phyloP scores from a whole-genome alignment of 2,888 invertebrate genomes.

The Argyresthia albistria region DNA sequence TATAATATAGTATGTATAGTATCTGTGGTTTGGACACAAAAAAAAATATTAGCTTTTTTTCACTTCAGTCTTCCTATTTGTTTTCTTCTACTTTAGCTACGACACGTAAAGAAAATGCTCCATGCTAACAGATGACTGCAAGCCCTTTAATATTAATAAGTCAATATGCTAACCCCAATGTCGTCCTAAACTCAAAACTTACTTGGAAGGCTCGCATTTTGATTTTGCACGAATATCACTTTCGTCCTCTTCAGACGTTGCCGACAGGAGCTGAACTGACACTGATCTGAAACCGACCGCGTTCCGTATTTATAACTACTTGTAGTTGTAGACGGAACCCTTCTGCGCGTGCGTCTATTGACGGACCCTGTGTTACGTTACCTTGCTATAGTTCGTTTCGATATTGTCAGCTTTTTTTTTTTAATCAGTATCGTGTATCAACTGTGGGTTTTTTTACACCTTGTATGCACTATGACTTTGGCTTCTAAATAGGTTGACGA shows the following conservation, averaged over 20 bases:
- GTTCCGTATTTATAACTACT: conserved; percentile 52
- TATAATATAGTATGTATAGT: too few species aligned
- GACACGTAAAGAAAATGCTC: too few species aligned
- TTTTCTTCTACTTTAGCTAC: too few species aligned
- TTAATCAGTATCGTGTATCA: too few species aligned
- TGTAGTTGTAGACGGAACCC: too few species aligned
- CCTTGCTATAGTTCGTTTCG: not conserved
- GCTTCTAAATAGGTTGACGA: too few species aligned
- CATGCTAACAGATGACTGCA: too few species aligned
- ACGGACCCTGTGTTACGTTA: not conserved
- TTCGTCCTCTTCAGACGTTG: conserved; percentile 60
- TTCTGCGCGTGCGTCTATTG: not conserved
- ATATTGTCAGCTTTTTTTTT: not conserved
- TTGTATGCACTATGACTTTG: too few species aligned
- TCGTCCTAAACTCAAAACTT: conserved; percentile 27
- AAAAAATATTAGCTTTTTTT: too few species aligned
- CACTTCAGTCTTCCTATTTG: too few species aligned
- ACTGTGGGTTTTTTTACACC: too few species aligned
- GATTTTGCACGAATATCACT: conserved; percentile 35
- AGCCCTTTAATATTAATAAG: not conserved
- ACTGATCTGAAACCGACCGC: conserved; percentile 29
- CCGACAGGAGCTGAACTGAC: conserved; percentile 66
- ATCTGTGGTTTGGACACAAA: too few species aligned
- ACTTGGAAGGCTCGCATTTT: conserved; percentile 62
- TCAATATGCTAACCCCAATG: not conserved